Conservation (phyloP, 1,140 invertebrate genomes). For the Onthophagus taurus region DNA sequence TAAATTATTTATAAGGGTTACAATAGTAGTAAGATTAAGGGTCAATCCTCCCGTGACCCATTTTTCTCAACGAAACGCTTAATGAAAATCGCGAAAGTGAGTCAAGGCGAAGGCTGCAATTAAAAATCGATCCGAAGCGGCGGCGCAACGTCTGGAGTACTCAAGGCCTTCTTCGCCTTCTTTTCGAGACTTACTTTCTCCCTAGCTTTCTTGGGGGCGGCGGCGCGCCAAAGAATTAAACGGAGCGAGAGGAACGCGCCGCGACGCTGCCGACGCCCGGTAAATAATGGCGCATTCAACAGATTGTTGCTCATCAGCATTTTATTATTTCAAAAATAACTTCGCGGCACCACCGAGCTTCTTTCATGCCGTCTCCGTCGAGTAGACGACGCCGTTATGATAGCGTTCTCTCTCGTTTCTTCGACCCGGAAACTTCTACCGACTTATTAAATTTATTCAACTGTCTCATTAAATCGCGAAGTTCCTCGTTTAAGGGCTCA, state of each 20-base stretch:
- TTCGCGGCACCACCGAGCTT: constrained; percentile 4
- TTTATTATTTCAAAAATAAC: constrained; percentile 32
- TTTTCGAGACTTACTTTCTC: constrained; percentile 14
- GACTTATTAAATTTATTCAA: too few species aligned
- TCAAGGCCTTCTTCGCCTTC: constrained; percentile 22
- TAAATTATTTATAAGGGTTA: too few species aligned
- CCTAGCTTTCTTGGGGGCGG: neutral
- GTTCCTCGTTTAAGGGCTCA: neutral
- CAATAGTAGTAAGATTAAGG: too few species aligned
- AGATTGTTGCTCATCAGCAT: constrained; percentile 37
- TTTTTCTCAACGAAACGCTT: constrained; percentile 19
- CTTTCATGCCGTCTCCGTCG: neutral
- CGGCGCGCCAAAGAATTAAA: neutral
- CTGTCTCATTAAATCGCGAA: too few species aligned
- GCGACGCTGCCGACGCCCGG: constrained; percentile 11
- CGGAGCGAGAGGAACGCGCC: constrained; percentile 2
- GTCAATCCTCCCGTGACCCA: constrained; percentile 10
- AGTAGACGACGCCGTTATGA: neutral
- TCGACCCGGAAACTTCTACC: neutral
- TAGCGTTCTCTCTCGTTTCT: neutral
- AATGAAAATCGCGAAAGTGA: constrained; percentile 37
- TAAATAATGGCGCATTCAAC: constrained; percentile 38
- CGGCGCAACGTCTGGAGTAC: too few species aligned
- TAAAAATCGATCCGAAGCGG: constrained; percentile 41
- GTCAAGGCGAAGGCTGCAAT: constrained; percentile 41